phyloP scores from a whole-genome alignment of 2,113 vertebrate species.

The Gallinago media region DNA sequence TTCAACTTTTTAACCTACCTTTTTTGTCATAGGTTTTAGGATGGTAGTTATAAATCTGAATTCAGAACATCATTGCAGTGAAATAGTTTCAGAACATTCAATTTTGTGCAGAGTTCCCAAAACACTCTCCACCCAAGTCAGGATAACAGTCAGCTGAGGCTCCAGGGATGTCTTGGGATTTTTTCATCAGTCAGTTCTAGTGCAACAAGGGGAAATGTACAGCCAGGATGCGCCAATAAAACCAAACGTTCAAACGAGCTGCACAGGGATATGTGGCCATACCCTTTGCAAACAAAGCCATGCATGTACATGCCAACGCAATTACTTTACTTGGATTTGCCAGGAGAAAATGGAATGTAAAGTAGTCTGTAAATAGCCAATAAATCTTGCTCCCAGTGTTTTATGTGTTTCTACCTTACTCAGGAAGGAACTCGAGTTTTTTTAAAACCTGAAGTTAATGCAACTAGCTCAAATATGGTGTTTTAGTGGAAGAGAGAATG shows the following conservation, averaged over 20 bases:
- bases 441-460: conserved; percentile 14
- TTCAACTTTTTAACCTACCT: neutral
- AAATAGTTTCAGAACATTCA: neutral
- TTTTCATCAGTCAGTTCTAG: neutral
- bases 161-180: neutral
- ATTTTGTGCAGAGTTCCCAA: neutral
- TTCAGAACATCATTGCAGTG: neutral
- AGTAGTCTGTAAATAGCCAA: conserved; percentile 53
- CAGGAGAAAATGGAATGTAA: conserved; percentile 53
- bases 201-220: neutral
- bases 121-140: neutral
- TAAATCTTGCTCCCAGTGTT: conserved; percentile 47
- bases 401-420: conserved; percentile 37
- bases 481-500: conserved; percentile 27
- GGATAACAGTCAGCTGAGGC: neutral
- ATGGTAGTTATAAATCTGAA: neutral
- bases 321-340: conserved; percentile 37
- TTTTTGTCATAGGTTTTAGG: neutral
- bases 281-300: conserved; percentile 31
- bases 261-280: neutral
- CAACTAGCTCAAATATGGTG: neutral
- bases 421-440: conserved; percentile 51
- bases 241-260: neutral
- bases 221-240: neutral
- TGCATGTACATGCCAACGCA: conserved; percentile 26